Evolutionary conservation across 2,113 vertebrate genomes (phyloP).

Genomic region (Crotalus tigris): DNA sequence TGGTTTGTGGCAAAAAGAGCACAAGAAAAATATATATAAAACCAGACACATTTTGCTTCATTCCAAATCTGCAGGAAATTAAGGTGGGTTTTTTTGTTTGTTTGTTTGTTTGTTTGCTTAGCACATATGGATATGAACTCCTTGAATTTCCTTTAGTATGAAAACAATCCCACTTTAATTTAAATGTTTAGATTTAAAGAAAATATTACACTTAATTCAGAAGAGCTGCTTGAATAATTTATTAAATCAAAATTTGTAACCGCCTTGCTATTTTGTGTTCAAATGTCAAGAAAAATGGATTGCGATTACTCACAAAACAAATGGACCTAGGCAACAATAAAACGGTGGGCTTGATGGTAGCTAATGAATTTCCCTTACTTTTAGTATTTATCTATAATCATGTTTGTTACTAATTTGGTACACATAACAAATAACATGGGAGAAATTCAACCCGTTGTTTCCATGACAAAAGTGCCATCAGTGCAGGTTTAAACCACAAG

Average conservation of each 20-base stretch:
- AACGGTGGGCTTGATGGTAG: background rate
- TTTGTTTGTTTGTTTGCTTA: background rate
- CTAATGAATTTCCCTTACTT: background rate
- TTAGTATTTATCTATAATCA: background rate
- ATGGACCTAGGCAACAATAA: background rate
- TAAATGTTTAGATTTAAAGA: background rate
- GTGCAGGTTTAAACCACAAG: conserved; percentile 55
- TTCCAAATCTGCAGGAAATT: background rate
- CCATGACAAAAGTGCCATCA: background rate
- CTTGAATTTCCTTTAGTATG: background rate
- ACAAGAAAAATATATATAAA: background rate
- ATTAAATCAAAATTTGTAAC: background rate
- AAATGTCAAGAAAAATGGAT: background rate
- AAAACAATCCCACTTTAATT: background rate
- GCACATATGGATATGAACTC: background rate
- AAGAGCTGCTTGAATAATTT: background rate
- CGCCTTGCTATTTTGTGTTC: background rate
- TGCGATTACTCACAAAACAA: background rate
- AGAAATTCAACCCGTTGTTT: background rate
- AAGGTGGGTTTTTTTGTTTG: too few relatives aligned
- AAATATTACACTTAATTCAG: background rate
- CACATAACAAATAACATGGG: background rate
- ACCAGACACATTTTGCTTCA: background rate
- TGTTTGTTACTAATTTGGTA: rapidly evolving
- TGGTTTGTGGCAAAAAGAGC: background rate